Evolutionary conservation across 2,888 invertebrate genomes (phyloP), one percentile per base, ranked within the genome.

Genomic region (Antitype chi): DNA sequence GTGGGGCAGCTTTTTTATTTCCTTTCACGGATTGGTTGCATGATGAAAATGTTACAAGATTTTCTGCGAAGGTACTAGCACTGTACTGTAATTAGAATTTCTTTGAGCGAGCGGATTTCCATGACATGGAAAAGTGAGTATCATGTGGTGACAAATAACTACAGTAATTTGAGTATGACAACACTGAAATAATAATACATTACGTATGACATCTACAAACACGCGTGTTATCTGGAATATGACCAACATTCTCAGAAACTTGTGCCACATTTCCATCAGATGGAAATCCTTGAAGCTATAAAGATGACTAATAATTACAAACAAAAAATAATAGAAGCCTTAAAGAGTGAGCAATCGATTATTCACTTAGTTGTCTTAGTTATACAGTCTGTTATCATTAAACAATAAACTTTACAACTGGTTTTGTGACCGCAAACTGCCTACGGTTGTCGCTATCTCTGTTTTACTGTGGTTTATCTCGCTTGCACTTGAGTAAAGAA

Each of bases 381-480:
- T 49, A 86, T 90, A 92, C 86, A 90, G 90, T 86, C 84, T 75
- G 63, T 90, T 92, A 89, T 93, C 80, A 81, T 80, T 80, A 62
- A 63, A 81, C 76, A 85, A 87, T 81, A 85, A 89, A 88, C 78
- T 83, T 88, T 87, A 88, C 87, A 94, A 95, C 95, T 93, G 92
- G 95, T 95, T 94, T 93, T 87, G 91, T 93, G 92, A 92, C 94
- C 94, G 91, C 94, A 92, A 90, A 89, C 90, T 90, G 90, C 92
- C 90, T 91, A 90, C 90, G 82, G 57, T 47, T 88, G 71, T 74
- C 9, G 83, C 80, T 81, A 80, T 86, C 81, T 90, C 90, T 76
- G 86, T 92, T 88, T 82, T 60, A 78, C 72, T 53, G 77, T 78
- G 68, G 76, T 82, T 73, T 78, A 62, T 90, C 90, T 91, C 90